Percentiles rank a stretch among this genome's conserved stretches.
Conservation (phyloP, 2,888 invertebrate genomes). For the Apodemia mormo region DNA sequence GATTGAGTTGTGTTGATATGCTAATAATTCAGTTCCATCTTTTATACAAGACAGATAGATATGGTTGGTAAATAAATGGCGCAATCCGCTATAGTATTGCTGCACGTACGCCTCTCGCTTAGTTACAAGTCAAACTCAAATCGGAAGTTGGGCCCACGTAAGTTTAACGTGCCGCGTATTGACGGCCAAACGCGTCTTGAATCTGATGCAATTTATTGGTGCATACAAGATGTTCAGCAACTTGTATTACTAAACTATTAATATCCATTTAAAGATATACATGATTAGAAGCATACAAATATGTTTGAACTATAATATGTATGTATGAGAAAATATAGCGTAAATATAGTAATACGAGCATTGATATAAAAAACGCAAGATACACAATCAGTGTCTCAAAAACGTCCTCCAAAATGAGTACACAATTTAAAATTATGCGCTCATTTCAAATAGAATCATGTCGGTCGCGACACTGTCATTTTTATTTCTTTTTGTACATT, state of each 20-base stretch:
- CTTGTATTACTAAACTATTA: not conserved
- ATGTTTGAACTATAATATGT: too few species aligned
- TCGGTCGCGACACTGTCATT: too few species aligned
- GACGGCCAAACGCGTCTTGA: constrained; percentile 28
- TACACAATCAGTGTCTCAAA: too few species aligned
- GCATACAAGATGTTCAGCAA: constrained; percentile 5
- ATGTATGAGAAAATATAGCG: too few species aligned
- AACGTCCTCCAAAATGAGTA: too few species aligned
- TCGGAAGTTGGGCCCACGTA: constrained; percentile 49
- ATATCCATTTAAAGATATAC: constrained; percentile 5
- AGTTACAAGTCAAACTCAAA: constrained; percentile 50
- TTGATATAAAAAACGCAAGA: too few species aligned
- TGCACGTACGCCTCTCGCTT: constrained; percentile 45
- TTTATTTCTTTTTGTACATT: too few species aligned
- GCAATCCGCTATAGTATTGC: constrained; percentile 42
- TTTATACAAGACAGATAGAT: constrained; percentile 14
- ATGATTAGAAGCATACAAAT: not conserved
- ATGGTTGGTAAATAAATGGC: constrained; percentile 37
- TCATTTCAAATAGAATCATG: too few species aligned
- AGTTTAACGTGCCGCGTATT: constrained; percentile 39
- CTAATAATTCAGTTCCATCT: constrained; percentile 11
- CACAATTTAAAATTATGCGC: too few species aligned
- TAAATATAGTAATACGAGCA: too few species aligned
- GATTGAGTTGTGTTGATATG: not conserved
- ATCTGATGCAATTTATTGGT: constrained; percentile 25